A percentile compares a stretch with the other conserved stretches of the same genome.
phyloP scores from a whole-genome alignment of 2,113 vertebrate species.

The Crypturellus undulatus region DNA sequence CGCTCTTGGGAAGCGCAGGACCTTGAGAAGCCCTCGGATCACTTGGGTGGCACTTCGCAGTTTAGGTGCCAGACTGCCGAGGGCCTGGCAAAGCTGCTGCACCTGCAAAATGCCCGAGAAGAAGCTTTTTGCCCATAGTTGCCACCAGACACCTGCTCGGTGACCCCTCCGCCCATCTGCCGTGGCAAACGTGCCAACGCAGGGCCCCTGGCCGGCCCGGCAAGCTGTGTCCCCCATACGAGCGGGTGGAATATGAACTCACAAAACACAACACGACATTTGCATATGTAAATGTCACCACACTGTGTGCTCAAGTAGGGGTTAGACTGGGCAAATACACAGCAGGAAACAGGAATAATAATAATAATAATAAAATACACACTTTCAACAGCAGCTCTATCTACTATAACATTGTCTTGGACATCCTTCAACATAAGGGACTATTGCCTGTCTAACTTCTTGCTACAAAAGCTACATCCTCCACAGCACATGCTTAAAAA shows the following conservation, averaged over 20 bases:
- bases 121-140: background rate
- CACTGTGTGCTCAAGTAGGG: background rate
- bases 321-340: background rate
- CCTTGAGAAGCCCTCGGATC: background rate
- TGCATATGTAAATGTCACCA: background rate
- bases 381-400: background rate
- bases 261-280: accelerated
- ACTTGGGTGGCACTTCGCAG: background rate
- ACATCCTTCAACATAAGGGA: background rate
- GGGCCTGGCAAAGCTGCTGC: background rate
- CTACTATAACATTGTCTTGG: background rate
- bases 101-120: background rate
- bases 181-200: background rate
- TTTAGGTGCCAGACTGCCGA: background rate
- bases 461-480: background rate
- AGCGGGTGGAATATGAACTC: background rate
- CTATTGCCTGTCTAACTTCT: background rate
- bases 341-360: background rate
- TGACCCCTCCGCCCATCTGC: background rate
- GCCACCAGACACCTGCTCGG: background rate
- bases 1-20: background rate
- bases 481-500: background rate
- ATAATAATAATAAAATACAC: background rate
- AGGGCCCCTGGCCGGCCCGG: background rate
- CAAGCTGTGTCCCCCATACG: background rate